These are phyloP conservation scores for Pipistrellus pygmaeus DNA, from an alignment of 2,797 vertebrate species.

Conservation along the genomic window DNA sequence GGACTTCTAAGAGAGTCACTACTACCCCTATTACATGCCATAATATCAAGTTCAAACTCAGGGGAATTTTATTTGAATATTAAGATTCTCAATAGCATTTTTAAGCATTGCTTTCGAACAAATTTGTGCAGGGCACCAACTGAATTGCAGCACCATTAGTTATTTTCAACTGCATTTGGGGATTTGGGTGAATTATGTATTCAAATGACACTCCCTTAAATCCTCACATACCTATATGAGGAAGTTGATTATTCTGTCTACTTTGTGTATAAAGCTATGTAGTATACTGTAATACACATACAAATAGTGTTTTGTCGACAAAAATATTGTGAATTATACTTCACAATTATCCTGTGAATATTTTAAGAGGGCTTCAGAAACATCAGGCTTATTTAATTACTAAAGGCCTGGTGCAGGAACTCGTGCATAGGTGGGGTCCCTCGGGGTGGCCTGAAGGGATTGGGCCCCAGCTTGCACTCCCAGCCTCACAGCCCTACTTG, in stretches of 20 bases:
- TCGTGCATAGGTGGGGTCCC: no score
- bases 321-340: background rate
- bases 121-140: background rate
- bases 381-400: background rate
- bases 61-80: background rate
- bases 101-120: background rate
- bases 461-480: no score
- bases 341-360: background rate
- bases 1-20: background rate
- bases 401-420: no score
- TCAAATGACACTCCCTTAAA: background rate
- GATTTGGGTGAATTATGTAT: background rate
- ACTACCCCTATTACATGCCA: background rate
- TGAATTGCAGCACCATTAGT: background rate
- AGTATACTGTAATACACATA: background rate
- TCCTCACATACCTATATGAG: background rate
- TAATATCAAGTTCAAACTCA: background rate
- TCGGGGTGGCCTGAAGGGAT: no score
- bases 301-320: background rate
- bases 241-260: background rate
- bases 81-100: background rate
- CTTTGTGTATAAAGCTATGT: background rate
- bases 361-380: constrained; percentile 3
- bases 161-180: background rate
- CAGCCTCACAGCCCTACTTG: no score